Evolutionary conservation across 1,140 invertebrate species (phyloP).

Genomic region (Drosophila sechellia): DNA sequence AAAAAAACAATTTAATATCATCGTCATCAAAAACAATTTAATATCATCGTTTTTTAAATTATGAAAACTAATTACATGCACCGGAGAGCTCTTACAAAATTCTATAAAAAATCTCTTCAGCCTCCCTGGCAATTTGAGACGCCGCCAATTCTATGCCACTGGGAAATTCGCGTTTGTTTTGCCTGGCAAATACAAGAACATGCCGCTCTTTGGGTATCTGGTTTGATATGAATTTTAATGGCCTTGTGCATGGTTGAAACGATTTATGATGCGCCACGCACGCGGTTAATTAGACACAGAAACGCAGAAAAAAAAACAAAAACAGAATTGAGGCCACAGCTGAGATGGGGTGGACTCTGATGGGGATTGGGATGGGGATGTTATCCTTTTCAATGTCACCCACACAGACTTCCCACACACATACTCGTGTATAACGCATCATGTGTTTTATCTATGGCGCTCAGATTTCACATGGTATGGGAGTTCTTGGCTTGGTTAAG

Average conservation of each 20-base stretch:
- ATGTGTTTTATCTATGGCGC: conserved; percentile 56
- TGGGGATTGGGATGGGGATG: conserved; percentile 9
- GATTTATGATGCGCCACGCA: conserved; percentile 80
- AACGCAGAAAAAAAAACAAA: conserved; percentile 24
- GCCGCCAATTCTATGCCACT: conserved; percentile 24
- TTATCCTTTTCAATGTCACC: conserved; percentile 81
- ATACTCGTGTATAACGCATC: conserved; percentile 25
- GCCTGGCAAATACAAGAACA: conserved; percentile 43
- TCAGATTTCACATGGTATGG: conserved; percentile 63
- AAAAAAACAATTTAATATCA: no score
- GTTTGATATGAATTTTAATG: conserved; percentile 74
- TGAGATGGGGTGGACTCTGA: conserved; percentile 24
- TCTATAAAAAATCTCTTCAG: conserved; percentile 2
- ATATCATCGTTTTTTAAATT: not conserved
- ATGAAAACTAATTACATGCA: conserved; percentile 14
- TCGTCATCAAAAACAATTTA: no score
- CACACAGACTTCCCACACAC: conserved; percentile 40
- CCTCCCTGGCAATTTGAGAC: not conserved
- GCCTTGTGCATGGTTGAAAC: conserved; percentile 73
- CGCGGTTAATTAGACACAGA: conserved; percentile 78
- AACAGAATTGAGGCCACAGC: conserved; percentile 59
- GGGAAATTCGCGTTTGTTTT: conserved; percentile 32
- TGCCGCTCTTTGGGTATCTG: conserved; percentile 38
- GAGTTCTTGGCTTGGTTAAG: conserved; percentile 14
- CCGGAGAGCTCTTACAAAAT: not conserved